These are phyloP conservation scores for Abrostola tripartita DNA, from an alignment of 2,888 invertebrate species.

Conservation along the genomic window DNA sequence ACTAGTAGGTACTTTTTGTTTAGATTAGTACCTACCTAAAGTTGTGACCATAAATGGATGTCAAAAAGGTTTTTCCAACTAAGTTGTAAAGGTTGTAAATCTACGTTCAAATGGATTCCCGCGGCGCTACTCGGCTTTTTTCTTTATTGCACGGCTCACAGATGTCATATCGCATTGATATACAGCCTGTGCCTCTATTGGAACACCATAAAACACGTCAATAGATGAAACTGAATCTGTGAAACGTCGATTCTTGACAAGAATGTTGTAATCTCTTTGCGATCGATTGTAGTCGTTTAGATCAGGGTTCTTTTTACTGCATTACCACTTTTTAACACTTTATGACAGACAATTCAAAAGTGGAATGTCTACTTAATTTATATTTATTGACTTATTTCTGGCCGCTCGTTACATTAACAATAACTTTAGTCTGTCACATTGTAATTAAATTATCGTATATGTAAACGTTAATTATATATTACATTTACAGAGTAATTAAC, in stretches of 20 bases:
- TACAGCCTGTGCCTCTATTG: conserved; percentile 41
- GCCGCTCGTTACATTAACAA: too few species aligned
- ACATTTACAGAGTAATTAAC: not conserved
- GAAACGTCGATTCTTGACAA: conserved; percentile 28
- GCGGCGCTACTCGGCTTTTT: conserved; percentile 37
- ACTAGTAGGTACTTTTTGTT: too few species aligned
- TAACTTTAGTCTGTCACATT: too few species aligned
- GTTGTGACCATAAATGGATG: conserved; percentile 17
- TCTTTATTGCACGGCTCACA: conserved; percentile 50
- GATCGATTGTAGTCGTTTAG: not conserved
- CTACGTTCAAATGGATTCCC: conserved; percentile 46
- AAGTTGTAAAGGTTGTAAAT: conserved; percentile 52
- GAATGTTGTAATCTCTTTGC: conserved; percentile 20
- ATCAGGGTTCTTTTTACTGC: not conserved
- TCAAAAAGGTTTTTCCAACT: conserved; percentile 31
- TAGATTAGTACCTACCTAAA: not conserved
- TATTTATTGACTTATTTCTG: too few species aligned
- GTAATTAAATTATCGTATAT: too few species aligned
- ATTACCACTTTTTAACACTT: not conserved
- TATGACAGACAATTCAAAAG: too few species aligned
- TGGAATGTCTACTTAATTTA: too few species aligned
- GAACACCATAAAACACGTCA: conserved; percentile 46
- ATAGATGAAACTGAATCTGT: conserved; percentile 38
- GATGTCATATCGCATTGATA: conserved; percentile 51
- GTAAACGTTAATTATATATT: too few species aligned